Evolutionary conservation across 2,113 vertebrate species (phyloP).

Genomic region (Etheostoma cragini): DNA sequence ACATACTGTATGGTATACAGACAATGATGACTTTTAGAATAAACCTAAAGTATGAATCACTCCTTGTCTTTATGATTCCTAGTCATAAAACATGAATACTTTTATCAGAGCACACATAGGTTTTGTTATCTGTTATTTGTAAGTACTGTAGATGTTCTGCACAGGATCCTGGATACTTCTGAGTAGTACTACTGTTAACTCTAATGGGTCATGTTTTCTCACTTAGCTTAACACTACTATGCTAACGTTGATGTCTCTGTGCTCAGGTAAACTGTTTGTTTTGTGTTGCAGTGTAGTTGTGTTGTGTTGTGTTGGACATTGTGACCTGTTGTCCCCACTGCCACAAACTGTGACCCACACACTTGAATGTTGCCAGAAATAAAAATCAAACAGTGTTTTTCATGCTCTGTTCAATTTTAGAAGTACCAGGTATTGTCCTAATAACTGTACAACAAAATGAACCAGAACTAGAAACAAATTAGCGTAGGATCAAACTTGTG

Average conservation of each 20-base stretch:
- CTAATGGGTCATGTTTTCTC: constrained; percentile 58
- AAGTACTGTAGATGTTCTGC: background rate
- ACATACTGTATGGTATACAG: constrained; percentile 24
- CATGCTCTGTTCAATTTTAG: background rate
- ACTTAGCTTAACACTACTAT: constrained; percentile 69
- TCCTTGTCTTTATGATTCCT: background rate
- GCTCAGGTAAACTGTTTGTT: constrained; percentile 69
- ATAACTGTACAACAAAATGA: background rate
- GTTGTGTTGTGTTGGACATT: constrained; percentile 26
- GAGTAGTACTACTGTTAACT: background rate
- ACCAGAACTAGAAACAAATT: background rate
- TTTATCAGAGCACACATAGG: background rate
- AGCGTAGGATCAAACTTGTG: background rate
- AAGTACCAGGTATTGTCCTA: background rate
- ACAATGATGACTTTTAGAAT: background rate
- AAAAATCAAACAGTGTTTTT: background rate
- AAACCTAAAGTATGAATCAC: background rate
- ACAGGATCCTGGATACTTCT: background rate
- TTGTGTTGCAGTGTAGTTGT: constrained; percentile 41
- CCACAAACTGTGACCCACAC: background rate
- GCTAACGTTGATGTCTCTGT: constrained; percentile 63
- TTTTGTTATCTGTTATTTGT: background rate
- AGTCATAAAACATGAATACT: background rate
- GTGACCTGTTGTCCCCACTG: constrained; percentile 29
- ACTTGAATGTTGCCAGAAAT: background rate